Base-by-base conservation (phyloP, 2,888 invertebrate genomes). In the Caenorhabditis imperialis region DNA sequence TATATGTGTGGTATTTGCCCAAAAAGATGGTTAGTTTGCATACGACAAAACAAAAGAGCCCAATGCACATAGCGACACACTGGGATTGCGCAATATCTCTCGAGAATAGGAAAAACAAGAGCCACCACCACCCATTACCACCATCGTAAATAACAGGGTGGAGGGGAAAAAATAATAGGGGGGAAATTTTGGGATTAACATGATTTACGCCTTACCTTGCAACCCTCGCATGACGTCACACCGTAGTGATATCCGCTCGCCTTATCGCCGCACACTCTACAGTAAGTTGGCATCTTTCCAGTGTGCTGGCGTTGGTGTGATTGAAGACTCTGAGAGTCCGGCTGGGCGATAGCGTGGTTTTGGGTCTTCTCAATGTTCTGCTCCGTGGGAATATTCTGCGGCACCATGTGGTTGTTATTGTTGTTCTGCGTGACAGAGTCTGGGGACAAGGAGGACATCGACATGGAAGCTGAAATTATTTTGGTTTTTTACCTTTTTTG, bases 231-330 rank as follows among this genome's bases (percentile, higher is more conserved):
- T 81, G 95, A 95, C 78, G 96, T 96, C 84, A 97, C 96, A 58
- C 97, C 96, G 92, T 97, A 97, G 90, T 97, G 96, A 90, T 96
- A 97, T 53, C 95, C 95, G 25, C 94, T 94, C 33, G 95, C 94
- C 88, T 94, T 94, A 90, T 97, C 97, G 45, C 96, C 96, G 90
- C 97, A 97, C 83, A 97, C 96, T 90, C 95, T 95, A 35, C 78
- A 80, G 20, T 40, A 45, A 8, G 50, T 40, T 0, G 45, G 22
- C 2, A 51, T 12, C 45, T 78, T 76, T 6, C 33, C 38, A 7
- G 18, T 50, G 14, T 30, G 30, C 6, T 30, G 30, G 30, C 30
- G 30, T 30, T 30, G 30, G 30, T n/a, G n/a, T n/a, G n/a, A n/a
- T n/a, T n/a, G n/a, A n/a, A n/a, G n/a, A n/a, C n/a, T n/a, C n/a